Evolutionary conservation across 2,797 vertebrate species (phyloP).

Genomic region (Gobionotothen gibberifrons): DNA sequence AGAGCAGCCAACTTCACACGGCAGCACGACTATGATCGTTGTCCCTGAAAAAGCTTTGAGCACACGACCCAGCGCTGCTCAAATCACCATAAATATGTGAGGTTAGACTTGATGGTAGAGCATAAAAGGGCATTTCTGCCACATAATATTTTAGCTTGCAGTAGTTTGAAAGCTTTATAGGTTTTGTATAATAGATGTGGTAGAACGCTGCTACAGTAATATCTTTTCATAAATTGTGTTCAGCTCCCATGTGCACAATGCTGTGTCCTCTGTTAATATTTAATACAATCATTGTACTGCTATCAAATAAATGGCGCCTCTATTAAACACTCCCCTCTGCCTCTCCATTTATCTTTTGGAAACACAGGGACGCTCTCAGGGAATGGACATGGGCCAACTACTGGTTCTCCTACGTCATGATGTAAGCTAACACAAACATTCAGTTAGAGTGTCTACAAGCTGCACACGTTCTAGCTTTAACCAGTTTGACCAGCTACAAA

Average conservation of each 20-base stretch:
- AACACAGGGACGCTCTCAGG: conserved; percentile 74
- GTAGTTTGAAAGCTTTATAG: conserved; percentile 52
- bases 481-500: not conserved
- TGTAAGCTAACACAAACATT: conserved; percentile 76
- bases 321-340: conserved; percentile 41
- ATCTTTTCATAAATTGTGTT: conserved; percentile 66
- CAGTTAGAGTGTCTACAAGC: not conserved
- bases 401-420: conserved; percentile 81
- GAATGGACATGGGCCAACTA: conserved; percentile 56
- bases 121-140: conserved; percentile 33
- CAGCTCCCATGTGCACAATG: conserved; percentile 56
- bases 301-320: conserved; percentile 54
- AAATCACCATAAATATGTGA: conserved; percentile 22
- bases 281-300: conserved; percentile 63
- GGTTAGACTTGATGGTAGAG: conserved; percentile 1
- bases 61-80: not conserved
- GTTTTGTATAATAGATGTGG: conserved; percentile 60
- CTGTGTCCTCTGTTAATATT: conserved; percentile 72
- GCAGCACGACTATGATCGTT: not conserved
- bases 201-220: conserved; percentile 46
- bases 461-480: not conserved
- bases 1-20: conserved; percentile 5
- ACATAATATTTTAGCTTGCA: conserved; percentile 31
- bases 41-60: conserved; percentile 17
- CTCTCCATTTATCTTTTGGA: conserved; percentile 24